These are phyloP conservation scores for Nymphicus hollandicus DNA, from an alignment of 2,113 vertebrate species.

Conservation along the genomic window DNA sequence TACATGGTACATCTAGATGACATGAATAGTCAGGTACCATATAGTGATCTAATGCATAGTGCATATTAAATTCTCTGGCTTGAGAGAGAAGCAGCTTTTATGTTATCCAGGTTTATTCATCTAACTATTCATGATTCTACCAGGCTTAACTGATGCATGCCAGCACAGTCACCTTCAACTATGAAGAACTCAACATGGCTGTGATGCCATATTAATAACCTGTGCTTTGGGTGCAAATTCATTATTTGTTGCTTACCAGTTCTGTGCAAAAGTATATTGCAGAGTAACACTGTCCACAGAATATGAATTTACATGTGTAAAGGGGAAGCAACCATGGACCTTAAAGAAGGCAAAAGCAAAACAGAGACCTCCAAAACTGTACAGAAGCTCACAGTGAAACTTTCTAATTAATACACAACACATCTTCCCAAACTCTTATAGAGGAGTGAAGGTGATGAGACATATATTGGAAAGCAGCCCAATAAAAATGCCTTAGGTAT, in stretches of 20 bases:
- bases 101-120: accelerated
- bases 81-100: neutral
- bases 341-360: neutral
- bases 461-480: neutral
- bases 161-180: neutral
- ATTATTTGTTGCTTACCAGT: neutral
- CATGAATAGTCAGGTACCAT: neutral
- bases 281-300: neutral
- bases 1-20: neutral
- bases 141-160: neutral
- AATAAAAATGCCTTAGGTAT: neutral
- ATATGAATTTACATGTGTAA: neutral
- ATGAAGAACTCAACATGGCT: neutral
- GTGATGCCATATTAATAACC: neutral
- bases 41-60: neutral
- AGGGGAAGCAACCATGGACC: neutral
- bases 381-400: neutral
- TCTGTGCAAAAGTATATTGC: neutral
- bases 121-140: neutral
- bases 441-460: neutral
- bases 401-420: neutral
- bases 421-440: neutral
- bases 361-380: neutral
- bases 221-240: neutral
- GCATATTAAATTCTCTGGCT: neutral